These are phyloP conservation scores for Coilia nasus DNA, from an alignment of 2,797 vertebrate species.

Conservation along the genomic window DNA sequence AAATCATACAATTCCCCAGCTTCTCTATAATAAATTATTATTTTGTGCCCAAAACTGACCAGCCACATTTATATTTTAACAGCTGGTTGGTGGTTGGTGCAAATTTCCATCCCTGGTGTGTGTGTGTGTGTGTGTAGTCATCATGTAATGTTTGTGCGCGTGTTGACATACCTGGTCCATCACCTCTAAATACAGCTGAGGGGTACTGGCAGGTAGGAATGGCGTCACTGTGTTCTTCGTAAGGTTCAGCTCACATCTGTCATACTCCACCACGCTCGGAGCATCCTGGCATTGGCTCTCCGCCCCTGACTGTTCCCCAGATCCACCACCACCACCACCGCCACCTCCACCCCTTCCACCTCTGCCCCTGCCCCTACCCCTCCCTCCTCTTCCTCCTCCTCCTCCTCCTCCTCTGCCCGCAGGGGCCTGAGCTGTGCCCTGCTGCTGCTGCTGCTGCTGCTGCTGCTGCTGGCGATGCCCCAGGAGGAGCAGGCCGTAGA, in stretches of 20 bases:
- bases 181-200: slow-evolving; percentile 64
- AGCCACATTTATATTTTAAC: too few species aligned
- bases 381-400: slow-evolving; percentile 44
- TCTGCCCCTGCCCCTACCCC: slow-evolving; percentile 43
- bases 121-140: too few species aligned
- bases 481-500: slow-evolving; percentile 84
- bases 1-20: too few species aligned
- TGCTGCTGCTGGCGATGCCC: not conserved
- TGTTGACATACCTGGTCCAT: slow-evolving; percentile 77
- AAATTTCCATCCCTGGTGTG: too few species aligned
- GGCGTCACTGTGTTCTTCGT: slow-evolving; percentile 75
- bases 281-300: not conserved
- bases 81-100: too few species aligned
- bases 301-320: slow-evolving; percentile 30
- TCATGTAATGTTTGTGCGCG: too few species aligned
- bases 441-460: slow-evolving; percentile 9
- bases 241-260: slow-evolving; percentile 80
- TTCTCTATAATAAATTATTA: too few species aligned
- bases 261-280: slow-evolving; percentile 78
- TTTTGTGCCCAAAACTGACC: too few species aligned
- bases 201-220: slow-evolving; percentile 54
- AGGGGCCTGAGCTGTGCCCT: slow-evolving; percentile 6
- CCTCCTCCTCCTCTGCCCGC: slow-evolving; percentile 48
- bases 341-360: slow-evolving; percentile 36
- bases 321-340: not conserved